Conservation (phyloP, 2,113 vertebrate genomes). For the Gyps fulvus region DNA sequence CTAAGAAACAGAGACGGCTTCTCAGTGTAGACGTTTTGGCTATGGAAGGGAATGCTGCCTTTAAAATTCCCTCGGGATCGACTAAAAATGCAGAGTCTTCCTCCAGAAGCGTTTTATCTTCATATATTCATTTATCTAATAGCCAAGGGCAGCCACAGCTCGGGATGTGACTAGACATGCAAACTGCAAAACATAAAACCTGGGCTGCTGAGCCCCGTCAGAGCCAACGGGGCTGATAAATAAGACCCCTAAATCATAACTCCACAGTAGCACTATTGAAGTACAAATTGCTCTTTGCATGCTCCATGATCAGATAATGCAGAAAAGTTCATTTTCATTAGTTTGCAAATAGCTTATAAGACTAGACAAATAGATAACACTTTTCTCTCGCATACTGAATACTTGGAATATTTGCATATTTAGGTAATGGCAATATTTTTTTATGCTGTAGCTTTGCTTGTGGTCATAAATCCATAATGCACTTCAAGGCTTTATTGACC, state of each 20-base stretch:
- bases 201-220: neutral
- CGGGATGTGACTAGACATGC: neutral
- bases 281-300: neutral
- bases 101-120: neutral
- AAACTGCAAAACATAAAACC: neutral
- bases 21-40: neutral
- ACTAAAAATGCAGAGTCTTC: neutral
- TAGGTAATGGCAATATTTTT: constrained; percentile 13
- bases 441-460: neutral
- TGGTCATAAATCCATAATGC: neutral
- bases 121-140: neutral
- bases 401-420: constrained; percentile 34
- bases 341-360: constrained; percentile 17
- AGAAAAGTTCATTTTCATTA: constrained; percentile 41
- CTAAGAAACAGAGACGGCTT: neutral
- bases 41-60: neutral
- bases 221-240: neutral
- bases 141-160: neutral
- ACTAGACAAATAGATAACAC: neutral
- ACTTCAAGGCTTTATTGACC: neutral
- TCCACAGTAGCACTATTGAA: neutral
- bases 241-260: neutral
- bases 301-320: neutral
- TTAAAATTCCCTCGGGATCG: neutral
- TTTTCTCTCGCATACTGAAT: neutral